Base-by-base conservation (phyloP, 92 coral and sea anemone genomes). In the Anthopleura xanthogrammica region DNA sequence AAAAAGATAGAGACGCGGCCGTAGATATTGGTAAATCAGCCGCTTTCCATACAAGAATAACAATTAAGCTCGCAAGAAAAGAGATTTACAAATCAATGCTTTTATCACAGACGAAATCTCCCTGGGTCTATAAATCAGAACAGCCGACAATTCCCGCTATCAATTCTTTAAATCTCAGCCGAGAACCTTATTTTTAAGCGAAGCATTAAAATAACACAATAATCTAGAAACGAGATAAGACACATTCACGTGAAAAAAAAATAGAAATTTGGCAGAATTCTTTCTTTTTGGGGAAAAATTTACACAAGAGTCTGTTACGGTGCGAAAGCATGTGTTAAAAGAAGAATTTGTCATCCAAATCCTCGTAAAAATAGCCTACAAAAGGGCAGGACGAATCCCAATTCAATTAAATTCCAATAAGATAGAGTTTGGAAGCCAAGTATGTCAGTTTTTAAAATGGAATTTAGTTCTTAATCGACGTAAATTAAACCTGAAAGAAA, bases 311-410 rank as follows among this genome's bases (percentile, higher is more conserved):
- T 77, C 87, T 65, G 87, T 84, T 77, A 71, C 87, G 87, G 24
- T 46, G 76, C 82, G 77, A 84, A 42, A 77, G 72, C 87, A 84
- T 84, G 66, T 84, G 87, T 77, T 60, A 22, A 72, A 70, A 41
- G 77, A 20, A 65, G 17, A 43, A 22, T 17, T 29, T 64, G 75
- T 60, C 60, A 16, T 43, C 58, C 75, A 3, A 39, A 52, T 40
- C 42, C 42, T 60, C 20, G 74, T 60, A 54, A 23, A 72, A 64
- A 41, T 60, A 79, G 42, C 60, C 39, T 60, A 6, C 39, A 22
- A 16, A 64, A 7, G 72, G 1, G 11, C 58, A 80, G 4, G 50
- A 65, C 5, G 20, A 64, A 41, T 46, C 39, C 73, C 72, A 60
- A 62, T 68, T n/a, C 24, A 60, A 79, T 23, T 23, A 68, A 68